A percentile compares a stretch with the other conserved stretches of the same genome.
phyloP scores from a whole-genome alignment of 1,140 invertebrate species.

The Temnothorax nylanderi region DNA sequence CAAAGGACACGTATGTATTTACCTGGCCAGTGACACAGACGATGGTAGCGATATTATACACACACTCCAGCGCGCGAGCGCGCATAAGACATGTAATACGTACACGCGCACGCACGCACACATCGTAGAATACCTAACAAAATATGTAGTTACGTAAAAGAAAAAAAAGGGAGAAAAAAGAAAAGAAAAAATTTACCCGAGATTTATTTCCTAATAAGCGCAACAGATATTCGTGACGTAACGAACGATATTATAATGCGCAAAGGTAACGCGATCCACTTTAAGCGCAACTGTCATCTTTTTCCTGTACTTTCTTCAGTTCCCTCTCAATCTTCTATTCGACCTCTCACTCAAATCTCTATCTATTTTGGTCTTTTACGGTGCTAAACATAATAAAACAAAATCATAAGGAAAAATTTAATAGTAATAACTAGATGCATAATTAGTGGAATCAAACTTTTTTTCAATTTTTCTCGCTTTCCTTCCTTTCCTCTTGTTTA shows the following conservation, averaged over 20 bases:
- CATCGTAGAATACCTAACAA: neutral
- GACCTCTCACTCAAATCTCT: conserved; percentile 88
- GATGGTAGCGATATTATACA: neutral
- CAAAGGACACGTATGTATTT: neutral
- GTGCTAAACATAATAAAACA: conserved; percentile 84
- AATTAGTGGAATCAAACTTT: neutral
- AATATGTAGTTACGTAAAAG: neutral
- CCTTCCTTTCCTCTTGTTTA: neutral
- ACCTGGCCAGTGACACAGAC: neutral
- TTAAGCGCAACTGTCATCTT: conserved; percentile 68
- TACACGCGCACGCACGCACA: no score
- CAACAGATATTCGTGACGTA: no score
- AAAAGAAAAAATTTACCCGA: neutral
- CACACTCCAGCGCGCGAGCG: neutral
- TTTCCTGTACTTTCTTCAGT: conserved; percentile 87
- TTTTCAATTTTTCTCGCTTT: neutral
- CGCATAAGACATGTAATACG: no score
- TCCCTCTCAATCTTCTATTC: conserved; percentile 88
- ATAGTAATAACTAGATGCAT: conserved; percentile 66
- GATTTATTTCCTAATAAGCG: neutral
- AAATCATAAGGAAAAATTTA: conserved; percentile 71
- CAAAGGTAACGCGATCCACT: conserved; percentile 33
- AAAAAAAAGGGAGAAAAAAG: neutral
- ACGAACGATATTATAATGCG: conserved; percentile 23
- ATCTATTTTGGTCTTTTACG: conserved; percentile 89